These are phyloP conservation scores for Poicephalus gulielmi DNA, from an alignment of 2,113 vertebrate species.

Conservation along the genomic window DNA sequence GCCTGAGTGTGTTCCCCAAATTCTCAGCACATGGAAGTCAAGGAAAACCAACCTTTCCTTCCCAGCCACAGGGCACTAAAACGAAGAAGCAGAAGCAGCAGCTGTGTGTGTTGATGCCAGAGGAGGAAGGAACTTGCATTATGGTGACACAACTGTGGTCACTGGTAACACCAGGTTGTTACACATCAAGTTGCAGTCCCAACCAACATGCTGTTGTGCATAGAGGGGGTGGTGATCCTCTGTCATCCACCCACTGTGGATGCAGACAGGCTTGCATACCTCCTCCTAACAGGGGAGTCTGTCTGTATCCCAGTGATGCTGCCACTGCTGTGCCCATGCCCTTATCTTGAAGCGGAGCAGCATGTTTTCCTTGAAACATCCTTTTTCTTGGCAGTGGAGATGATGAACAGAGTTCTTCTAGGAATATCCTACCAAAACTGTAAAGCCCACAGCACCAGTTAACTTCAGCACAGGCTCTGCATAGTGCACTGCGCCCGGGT, in stretches of 20 bases:
- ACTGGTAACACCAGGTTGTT: accelerated
- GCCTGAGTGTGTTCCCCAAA: neutral
- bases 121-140: neutral
- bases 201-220: accelerated
- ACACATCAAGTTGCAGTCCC: accelerated
- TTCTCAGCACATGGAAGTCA: neutral
- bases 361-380: neutral
- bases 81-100: neutral
- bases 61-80: neutral
- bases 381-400: neutral
- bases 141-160: accelerated
- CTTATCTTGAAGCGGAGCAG: neutral
- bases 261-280: neutral
- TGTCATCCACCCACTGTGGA: neutral
- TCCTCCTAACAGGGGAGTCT: accelerated
- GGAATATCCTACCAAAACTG: neutral
- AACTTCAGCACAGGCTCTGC: neutral
- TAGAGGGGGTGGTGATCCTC: accelerated
- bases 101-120: accelerated
- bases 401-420: neutral
- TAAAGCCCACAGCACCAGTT: too few relatives aligned
- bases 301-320: accelerated
- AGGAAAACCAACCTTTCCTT: neutral
- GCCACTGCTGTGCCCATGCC: accelerated
- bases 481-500: accelerated